Evolutionary conservation across 2,888 invertebrate genomes (phyloP).

Genomic region (Tortricodes alternella): DNA sequence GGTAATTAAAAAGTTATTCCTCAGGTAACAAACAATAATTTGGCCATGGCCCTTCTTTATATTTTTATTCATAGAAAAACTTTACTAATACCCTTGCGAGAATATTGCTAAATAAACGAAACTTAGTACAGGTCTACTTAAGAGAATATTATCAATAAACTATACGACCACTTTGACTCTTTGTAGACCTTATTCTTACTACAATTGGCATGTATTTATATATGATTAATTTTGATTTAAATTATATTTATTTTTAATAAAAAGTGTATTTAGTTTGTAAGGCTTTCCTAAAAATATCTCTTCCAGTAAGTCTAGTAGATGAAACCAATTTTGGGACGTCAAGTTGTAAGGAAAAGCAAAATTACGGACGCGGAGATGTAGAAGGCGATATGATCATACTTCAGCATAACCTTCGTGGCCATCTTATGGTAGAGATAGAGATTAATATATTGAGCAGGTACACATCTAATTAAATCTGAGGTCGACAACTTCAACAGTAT

Average conservation of each 20-base stretch:
- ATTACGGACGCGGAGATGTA: neutral
- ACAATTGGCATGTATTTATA: constrained; percentile 3
- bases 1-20: neutral
- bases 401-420: neutral
- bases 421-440: neutral
- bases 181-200: neutral
- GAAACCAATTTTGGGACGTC: neutral
- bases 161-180: neutral
- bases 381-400: constrained; percentile 1
- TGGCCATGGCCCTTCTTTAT: neutral
- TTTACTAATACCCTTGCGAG: neutral
- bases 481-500: neutral
- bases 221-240: constrained; percentile 14
- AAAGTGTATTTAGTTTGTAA: constrained; percentile 29
- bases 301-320: constrained; percentile 19
- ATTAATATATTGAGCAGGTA: constrained; percentile 9
- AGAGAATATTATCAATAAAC: neutral
- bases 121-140: neutral
- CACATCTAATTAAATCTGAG: constrained; percentile 5
- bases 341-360: constrained; percentile 3
- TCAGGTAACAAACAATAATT: neutral
- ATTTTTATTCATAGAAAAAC: neutral
- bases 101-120: neutral
- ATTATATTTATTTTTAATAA: constrained; percentile 18
- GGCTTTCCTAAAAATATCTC: constrained; percentile 10